These are phyloP conservation scores for Diplosoma virens DNA, from an alignment of 23 tunicate genomes.

Conservation along the genomic window DNA sequence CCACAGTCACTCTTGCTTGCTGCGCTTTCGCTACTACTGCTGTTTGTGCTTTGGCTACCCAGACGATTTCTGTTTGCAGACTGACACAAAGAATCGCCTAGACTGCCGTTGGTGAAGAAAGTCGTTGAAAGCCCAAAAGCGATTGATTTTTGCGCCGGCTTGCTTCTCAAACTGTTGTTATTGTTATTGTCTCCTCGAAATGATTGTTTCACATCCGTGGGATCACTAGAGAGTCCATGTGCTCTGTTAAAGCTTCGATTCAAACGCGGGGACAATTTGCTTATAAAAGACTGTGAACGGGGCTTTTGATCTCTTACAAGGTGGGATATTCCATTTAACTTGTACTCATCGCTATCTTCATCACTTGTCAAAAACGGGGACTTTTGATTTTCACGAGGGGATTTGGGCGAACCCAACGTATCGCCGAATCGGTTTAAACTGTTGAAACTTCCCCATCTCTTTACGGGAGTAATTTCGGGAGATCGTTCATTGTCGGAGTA, in stretches of 20 bases:
- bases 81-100: not conserved
- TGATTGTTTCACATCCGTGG: not conserved
- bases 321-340: not conserved
- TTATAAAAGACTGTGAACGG: not conserved
- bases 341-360: constrained; percentile 49
- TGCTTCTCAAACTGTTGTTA: not conserved
- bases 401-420: not conserved
- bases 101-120: not conserved
- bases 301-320: not conserved
- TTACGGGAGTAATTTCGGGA: not conserved
- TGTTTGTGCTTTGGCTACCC: not conserved
- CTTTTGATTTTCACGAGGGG: not conserved
- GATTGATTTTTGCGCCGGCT: not conserved
- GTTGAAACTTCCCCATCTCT: constrained; percentile 27
- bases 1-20: constrained; percentile 35
- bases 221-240: not conserved
- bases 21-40: constrained; percentile 26
- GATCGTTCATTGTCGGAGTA: not conserved
- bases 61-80: not conserved
- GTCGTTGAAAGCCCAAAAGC: constrained; percentile 15
- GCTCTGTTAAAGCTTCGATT: constrained; percentile 13
- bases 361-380: constrained; percentile 54
- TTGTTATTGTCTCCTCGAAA: constrained; percentile 7
- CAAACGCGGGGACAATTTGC: constrained; percentile 44
- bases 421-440: not conserved